Conservation (phyloP, 2,113 vertebrate genomes). For the Gracilinanus agilis region DNA sequence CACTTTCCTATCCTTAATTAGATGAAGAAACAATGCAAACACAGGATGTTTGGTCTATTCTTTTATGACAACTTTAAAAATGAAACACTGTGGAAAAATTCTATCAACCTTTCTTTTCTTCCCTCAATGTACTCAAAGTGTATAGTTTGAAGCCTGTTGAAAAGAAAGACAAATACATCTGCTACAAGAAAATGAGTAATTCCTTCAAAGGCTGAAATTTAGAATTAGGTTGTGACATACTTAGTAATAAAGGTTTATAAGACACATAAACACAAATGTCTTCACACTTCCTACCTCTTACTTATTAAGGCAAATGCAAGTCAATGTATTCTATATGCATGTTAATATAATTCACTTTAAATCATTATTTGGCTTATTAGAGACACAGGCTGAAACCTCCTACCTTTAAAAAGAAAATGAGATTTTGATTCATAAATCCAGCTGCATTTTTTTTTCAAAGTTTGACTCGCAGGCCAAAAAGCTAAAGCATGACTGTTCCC, state of each 20-base stretch:
- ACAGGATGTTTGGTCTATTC: neutral
- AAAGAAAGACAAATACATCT: neutral
- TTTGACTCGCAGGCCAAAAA: conserved; percentile 81
- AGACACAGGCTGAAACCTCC: conserved; percentile 61
- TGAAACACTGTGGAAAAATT: neutral
- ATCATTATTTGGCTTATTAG: conserved; percentile 67
- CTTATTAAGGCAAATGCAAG: conserved; percentile 60
- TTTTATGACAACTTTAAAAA: conserved; percentile 19
- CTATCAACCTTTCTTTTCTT: neutral
- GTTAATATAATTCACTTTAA: conserved; percentile 66
- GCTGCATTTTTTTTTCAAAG: conserved; percentile 67
- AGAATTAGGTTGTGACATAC: conserved; percentile 5
- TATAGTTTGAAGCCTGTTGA: conserved; percentile 8
- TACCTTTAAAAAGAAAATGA: conserved; percentile 80
- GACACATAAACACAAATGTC: conserved; percentile 58
- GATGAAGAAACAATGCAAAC: neutral
- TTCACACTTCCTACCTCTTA: conserved; percentile 61
- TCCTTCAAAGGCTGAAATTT: conserved; percentile 4
- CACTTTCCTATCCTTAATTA: neutral
- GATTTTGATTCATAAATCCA: conserved; percentile 84
- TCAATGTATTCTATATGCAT: conserved; percentile 59
- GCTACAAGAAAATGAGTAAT: neutral
- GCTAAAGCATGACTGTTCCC: conserved; percentile 83
- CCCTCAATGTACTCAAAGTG: neutral
- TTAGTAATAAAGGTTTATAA: conserved; percentile 71